Evolutionary conservation across 2,113 vertebrate genomes (phyloP), one percentile per base, ranked within the genome.

Genomic region (Sardina pilchardus): DNA sequence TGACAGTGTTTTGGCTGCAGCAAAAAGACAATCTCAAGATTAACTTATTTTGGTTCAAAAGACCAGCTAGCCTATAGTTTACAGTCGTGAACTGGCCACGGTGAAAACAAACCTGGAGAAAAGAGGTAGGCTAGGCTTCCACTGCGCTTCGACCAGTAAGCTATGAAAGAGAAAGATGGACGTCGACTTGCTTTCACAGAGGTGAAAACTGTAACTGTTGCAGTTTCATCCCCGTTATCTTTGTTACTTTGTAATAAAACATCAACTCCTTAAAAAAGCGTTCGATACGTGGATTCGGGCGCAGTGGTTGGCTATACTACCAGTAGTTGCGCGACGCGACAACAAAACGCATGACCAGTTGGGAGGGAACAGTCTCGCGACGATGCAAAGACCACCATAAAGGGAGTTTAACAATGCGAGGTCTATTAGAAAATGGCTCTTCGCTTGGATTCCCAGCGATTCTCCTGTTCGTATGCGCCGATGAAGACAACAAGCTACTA

Each of bases 321-420:
- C 63, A 71, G 63, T 30, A 26, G 63, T 34, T 71, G 63, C 63
- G 63, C 63, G 63, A 26, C 63, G 63, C 63, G 63, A 71, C 63
- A 71, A 71, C 63, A 71, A 71, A 71, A 71, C 63, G 63, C 63
- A 71, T 30, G 63, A 71, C 30, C 63, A 71, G 63, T 71, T 71
- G 63, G 63, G 63, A 71, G 63, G 63, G 63, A 71, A 34, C 63
- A 26, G 26, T 34, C 63, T 71, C 26, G 63, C 63, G 63, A 71
- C 63, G 63, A 71, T 14, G 63, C 63, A 71, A 10, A 71, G 63
- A 71, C 63, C 63, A 71, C 63, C 63, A 71, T 71, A 71, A 71
- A 71, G 63, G 63, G 63, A 71, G 63, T 71, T 71, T 71, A 71
- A 71, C 63, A 71, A 71, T 71, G 63, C 63, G 63, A 71, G 63